A percentile compares a stretch with the other conserved stretches of the same genome.
These are phyloP conservation scores for Chalcis sispes DNA, from an alignment of 2,888 invertebrate genomes.

Conservation along the genomic window DNA sequence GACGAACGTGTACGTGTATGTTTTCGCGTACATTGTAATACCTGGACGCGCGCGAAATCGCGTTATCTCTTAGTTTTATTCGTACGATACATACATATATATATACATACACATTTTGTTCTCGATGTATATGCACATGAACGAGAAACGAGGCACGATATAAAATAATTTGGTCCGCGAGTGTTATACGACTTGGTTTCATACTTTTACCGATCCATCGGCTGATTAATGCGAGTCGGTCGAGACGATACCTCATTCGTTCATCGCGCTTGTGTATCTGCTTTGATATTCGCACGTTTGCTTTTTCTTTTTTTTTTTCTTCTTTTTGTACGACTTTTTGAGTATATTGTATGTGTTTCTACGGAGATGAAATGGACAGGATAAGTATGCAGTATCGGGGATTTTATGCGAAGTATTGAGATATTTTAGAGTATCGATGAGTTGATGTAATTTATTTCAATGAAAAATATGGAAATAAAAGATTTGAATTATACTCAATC, in stretches of 20 bases:
- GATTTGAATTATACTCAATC: too few species aligned
- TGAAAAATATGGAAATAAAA: too few species aligned
- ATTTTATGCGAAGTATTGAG: too few species aligned
- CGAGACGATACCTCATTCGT: background rate
- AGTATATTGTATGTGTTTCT: too few species aligned
- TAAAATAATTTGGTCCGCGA: constrained; percentile 44
- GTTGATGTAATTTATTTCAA: too few species aligned
- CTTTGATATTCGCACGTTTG: background rate
- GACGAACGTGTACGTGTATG: too few species aligned
- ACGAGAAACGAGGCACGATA: background rate
- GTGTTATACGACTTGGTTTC: constrained; percentile 26
- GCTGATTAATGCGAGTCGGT: background rate
- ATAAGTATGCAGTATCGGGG: too few species aligned
- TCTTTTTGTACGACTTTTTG: too few species aligned
- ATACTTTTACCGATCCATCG: background rate
- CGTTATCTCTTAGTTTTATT: background rate
- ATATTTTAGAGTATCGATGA: too few species aligned
- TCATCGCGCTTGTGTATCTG: background rate
- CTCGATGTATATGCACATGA: background rate
- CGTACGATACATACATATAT: background rate
- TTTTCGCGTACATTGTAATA: too few species aligned
- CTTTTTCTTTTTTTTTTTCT: background rate
- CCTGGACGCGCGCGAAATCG: too few species aligned
- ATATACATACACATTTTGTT: background rate
- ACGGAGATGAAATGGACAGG: too few species aligned